phyloP scores from a whole-genome alignment of 2,113 vertebrate genomes.

The Campylorhamphus procurvoides region DNA sequence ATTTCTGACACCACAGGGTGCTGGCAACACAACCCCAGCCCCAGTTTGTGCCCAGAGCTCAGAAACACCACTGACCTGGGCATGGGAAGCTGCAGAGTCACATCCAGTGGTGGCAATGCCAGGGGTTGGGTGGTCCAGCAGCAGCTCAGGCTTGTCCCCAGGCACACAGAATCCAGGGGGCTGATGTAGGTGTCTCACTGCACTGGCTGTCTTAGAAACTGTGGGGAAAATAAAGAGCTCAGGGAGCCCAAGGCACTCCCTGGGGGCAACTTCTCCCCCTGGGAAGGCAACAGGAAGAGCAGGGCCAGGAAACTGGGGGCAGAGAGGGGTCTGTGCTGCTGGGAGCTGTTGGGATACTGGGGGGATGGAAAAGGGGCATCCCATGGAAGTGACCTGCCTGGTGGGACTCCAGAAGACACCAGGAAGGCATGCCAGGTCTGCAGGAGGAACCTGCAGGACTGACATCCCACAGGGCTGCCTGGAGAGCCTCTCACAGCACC shows the following conservation, averaged over 20 bases:
- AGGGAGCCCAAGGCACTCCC: background rate
- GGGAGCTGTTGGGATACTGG: background rate
- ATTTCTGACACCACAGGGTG: accelerated
- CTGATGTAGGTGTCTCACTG: background rate
- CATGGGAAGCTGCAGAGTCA: background rate
- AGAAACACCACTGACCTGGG: accelerated
- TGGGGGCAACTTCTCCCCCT: background rate
- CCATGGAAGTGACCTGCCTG: background rate
- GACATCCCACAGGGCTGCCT: background rate
- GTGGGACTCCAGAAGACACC: background rate
- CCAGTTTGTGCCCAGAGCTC: background rate
- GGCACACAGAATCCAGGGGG: background rate
- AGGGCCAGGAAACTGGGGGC: background rate
- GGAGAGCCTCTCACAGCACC: background rate
- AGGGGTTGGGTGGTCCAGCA: background rate
- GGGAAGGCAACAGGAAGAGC: background rate
- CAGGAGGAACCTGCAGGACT: background rate
- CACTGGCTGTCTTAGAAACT: background rate
- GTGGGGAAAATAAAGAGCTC: background rate
- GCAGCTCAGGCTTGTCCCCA: background rate
- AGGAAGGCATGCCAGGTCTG: background rate
- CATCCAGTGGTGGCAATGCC: accelerated
- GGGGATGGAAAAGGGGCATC: background rate
- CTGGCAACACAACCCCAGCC: background rate
- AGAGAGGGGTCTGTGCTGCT: accelerated